A percentile compares a stretch with the other conserved stretches of the same genome.
Conservation (phyloP, 2,888 invertebrate genomes). For the Vesta saturnalis region DNA sequence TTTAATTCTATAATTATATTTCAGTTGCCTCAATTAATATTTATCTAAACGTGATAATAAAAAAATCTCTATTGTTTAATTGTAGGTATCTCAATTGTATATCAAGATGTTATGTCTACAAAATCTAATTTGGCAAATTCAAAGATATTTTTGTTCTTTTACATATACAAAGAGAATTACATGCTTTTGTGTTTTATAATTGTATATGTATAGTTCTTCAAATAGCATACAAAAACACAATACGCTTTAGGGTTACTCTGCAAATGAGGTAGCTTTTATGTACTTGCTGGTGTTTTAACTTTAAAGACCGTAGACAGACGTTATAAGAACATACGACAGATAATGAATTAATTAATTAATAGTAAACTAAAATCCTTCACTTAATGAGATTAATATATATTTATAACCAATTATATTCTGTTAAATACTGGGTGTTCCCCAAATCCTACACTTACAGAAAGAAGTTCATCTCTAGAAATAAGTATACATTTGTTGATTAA, state of each 20-base stretch:
- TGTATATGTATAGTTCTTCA: slow-evolving; percentile 8
- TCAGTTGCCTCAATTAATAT: no score
- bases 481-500: no score
- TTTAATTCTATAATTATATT: no score
- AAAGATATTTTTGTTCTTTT: slow-evolving; percentile 1
- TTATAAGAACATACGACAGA: neutral
- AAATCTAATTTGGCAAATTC: neutral
- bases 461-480: no score
- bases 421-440: no score
- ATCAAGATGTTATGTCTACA: neutral
- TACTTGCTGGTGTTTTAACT: neutral
- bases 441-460: no score
- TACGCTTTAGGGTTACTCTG: slow-evolving; percentile 1
- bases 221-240: slow-evolving; percentile 10
- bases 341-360: no score
- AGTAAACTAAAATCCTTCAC: no score
- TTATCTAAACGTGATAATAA: no score
- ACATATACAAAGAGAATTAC: slow-evolving; percentile 5
- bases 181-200: slow-evolving; percentile 12
- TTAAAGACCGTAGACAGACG: neutral
- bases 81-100: neutral
- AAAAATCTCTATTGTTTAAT: no score
- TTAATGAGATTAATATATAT: no score
- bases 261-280: neutral
- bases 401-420: no score